phyloP scores from a whole-genome alignment of 2,888 invertebrate species.

The Lepidonotus clava region DNA sequence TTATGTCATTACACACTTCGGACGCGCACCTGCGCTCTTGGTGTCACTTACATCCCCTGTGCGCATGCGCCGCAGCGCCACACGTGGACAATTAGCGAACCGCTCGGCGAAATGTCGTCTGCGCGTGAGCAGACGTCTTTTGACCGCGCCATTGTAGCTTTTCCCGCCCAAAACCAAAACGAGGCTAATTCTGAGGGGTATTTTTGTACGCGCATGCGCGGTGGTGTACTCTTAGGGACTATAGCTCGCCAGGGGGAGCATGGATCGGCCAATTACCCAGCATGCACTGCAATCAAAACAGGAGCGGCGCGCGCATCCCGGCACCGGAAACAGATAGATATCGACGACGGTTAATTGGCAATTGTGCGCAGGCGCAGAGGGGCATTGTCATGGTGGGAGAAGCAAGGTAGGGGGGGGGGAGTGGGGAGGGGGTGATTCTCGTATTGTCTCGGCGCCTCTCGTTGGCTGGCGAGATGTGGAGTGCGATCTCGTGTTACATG shows the following conservation, averaged over 20 bases:
- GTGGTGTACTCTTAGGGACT: too few species aligned
- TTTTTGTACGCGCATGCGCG: neutral
- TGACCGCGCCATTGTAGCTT: too few species aligned
- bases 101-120: neutral
- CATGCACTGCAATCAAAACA: slow-evolving; percentile 2
- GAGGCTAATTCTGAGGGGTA: neutral
- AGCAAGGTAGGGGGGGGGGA: neutral
- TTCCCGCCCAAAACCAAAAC: too few species aligned
- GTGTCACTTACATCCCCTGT: neutral
- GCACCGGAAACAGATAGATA: slow-evolving; percentile 4
- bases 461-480: neutral
- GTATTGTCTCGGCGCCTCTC: neutral
- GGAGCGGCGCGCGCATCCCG: neutral
- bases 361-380: slow-evolving; percentile 3
- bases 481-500: slow-evolving; percentile 19
- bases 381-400: neutral
- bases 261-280: slow-evolving; percentile 8
- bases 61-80: neutral
- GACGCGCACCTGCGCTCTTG: slow-evolving; percentile 13
- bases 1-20: slow-evolving; percentile 28
- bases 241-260: neutral
- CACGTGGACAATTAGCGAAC: slow-evolving; percentile 6
- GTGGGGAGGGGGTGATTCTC: neutral
- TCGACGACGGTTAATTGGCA: slow-evolving; percentile 17
- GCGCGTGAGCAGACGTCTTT: too few species aligned